These are phyloP conservation scores for Mystacornis crossleyi DNA, from an alignment of 2,113 vertebrate genomes.

Conservation along the genomic window DNA sequence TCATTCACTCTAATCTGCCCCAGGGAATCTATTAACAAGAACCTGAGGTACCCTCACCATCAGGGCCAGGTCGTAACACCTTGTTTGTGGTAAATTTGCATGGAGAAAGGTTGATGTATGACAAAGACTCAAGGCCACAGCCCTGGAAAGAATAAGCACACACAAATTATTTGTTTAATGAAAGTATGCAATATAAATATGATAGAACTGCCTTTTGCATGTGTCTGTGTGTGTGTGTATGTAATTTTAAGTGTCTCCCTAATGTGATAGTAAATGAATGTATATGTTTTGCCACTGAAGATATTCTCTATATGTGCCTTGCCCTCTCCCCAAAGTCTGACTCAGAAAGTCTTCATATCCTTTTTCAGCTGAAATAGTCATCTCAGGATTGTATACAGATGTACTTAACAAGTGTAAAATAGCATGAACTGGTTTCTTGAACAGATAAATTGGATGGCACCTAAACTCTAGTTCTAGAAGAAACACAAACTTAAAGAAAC, in stretches of 20 bases:
- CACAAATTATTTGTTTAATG: neutral
- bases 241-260: neutral
- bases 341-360: neutral
- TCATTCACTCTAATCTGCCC: neutral
- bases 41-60: neutral
- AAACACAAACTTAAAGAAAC: neutral
- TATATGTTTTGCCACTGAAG: neutral
- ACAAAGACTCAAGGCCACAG: neutral
- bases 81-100: neutral
- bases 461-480: neutral
- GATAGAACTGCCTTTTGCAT: neutral
- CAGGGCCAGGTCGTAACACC: neutral
- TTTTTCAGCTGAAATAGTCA: neutral
- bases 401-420: neutral
- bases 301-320: neutral
- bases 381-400: neutral
- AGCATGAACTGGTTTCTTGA: neutral
- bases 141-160: neutral
- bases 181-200: neutral
- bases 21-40: neutral
- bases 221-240: fast-evolving
- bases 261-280: neutral
- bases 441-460: neutral
- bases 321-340: neutral
- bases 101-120: neutral